Evolutionary conservation across 2,888 invertebrate genomes (phyloP), one percentile per base, ranked within the genome.

Genomic region (Poecilus cupreus): DNA sequence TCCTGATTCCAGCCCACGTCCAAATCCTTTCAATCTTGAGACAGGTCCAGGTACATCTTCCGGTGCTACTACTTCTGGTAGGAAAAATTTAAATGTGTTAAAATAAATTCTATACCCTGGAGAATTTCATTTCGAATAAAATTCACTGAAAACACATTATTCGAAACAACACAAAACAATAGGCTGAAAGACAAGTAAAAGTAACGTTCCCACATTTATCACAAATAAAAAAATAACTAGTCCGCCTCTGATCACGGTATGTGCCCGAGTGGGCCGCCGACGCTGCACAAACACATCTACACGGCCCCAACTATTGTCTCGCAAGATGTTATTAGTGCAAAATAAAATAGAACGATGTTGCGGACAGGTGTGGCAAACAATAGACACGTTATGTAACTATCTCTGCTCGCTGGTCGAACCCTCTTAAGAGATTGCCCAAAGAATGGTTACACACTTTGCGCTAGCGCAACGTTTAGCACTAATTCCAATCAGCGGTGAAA

Each of bases 291-390:
- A 32, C 26, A 57, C 57, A 54, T 54, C 37, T 11, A 20, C 57
- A 57, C 20, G 26, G 75, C 75, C 20, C 46, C 49, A 32, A 26
- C 74, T 26, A 76, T 76, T 76, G 76, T 76, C 76, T 51, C 51
- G 57, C 54, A 76, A 76, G 76, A 76, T 76, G 54, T 76, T 76
- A 76, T 76, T 76, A 76, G 76, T 76, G 76, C 76, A 76, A 76
- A 76, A 76, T 76, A 76, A 76, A 76, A 76, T 76, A 57, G 76
- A 76, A 24, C 76, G 76, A 76, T 76, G 76, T 57, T 72, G 72
- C 46, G 72, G 13, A 57, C 76, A 76, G 76, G 76, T 76, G 76
- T 76, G 76, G 76, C 51, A 20, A 76, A 76, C 76, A 76, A 76
- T 76, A 76, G 76, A 51, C 37, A 39, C 76, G 54, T 76, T 76